phyloP scores from a whole-genome alignment of 2,113 vertebrate species.

The Alectura lathami region DNA sequence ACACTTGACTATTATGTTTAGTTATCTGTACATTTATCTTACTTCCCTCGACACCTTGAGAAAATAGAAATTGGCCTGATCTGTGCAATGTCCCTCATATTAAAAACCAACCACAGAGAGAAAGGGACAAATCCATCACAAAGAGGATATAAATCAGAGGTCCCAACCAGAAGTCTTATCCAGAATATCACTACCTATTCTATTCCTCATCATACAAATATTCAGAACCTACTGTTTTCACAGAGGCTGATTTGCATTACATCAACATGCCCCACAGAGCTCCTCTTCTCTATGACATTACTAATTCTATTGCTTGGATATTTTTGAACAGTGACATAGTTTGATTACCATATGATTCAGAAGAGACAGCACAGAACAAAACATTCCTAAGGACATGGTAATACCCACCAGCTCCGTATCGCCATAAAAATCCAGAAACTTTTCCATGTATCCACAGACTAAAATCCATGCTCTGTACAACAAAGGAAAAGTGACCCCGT shows the following conservation, averaged over 20 bases:
- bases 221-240: background rate
- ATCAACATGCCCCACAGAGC: background rate
- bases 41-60: background rate
- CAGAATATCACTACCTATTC: background rate
- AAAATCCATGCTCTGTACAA: background rate
- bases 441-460: background rate
- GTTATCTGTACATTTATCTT: background rate
- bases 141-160: background rate
- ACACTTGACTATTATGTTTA: background rate
- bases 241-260: background rate
- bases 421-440: background rate
- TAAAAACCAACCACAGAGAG: background rate
- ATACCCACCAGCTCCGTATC: background rate
- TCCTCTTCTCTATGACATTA: background rate
- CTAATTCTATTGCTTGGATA: background rate
- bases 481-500: background rate
- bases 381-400: background rate
- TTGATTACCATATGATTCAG: background rate
- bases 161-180: background rate
- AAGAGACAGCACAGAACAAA: background rate
- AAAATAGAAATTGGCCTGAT: background rate
- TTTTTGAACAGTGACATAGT: background rate
- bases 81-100: background rate
- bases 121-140: background rate
- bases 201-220: background rate